Conservation (phyloP, 2,888 invertebrate genomes). For the Himalopsyche kuldschensis region DNA sequence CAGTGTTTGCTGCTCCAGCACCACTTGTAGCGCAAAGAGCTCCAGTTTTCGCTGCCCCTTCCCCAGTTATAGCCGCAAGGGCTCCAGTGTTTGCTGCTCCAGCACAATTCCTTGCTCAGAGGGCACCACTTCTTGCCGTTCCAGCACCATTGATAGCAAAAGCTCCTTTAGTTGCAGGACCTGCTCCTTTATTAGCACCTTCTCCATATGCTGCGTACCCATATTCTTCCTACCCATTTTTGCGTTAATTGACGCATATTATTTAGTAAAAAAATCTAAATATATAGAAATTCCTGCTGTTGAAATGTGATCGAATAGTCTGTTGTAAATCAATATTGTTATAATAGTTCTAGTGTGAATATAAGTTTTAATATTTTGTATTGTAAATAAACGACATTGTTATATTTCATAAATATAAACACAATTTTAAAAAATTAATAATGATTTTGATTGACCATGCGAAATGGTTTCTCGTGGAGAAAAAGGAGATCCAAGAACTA, state of each 20-base stretch:
- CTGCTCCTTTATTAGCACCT: conserved; percentile 8
- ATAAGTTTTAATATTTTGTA: no score
- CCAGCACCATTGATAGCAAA: conserved; percentile 3
- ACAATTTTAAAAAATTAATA: no score
- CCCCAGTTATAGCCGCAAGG: conserved; percentile 13
- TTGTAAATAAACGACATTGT: no score
- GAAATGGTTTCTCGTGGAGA: no score
- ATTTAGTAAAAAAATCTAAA: not conserved
- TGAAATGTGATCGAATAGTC: not conserved
- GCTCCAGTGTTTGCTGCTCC: conserved; percentile 21
- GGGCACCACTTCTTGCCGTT: conserved; percentile 3
- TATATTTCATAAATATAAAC: no score
- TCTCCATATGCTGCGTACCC: not conserved
- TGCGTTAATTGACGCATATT: not conserved
- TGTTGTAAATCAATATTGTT: not conserved
- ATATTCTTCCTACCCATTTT: conserved; percentile 3
- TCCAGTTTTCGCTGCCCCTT: conserved; percentile 9
- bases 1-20: not conserved
- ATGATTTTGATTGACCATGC: no score
- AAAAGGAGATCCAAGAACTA: no score
- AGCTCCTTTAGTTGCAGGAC: conserved; percentile 12
- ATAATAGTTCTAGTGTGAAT: not conserved
- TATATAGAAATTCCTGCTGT: not conserved
- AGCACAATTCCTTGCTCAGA: conserved; percentile 16
- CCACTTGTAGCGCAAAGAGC: conserved; percentile 4